A percentile compares a stretch with the other conserved stretches of the same genome.
These are phyloP conservation scores for Drosophila mojavensis DNA, from an alignment of 1,140 invertebrate genomes.

Conservation along the genomic window DNA sequence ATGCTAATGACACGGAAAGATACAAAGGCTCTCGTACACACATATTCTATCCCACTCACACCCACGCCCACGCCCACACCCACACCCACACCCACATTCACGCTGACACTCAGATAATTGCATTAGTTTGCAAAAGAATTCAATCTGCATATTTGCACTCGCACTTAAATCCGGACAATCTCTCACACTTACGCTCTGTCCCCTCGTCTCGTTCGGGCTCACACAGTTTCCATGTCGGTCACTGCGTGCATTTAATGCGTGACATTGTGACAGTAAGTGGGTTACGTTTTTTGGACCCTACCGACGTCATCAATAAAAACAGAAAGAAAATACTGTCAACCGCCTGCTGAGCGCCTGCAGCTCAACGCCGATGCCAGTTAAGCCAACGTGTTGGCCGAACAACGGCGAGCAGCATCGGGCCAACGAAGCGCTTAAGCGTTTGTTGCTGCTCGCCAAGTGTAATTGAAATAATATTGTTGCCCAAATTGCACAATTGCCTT, in stretches of 20 bases:
- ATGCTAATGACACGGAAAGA: conserved; percentile 67
- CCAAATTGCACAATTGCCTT: conserved; percentile 66
- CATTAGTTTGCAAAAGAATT: conserved; percentile 63
- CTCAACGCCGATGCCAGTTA: conserved; percentile 7
- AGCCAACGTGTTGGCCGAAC: conserved; percentile 48
- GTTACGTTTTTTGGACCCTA: conserved; percentile 54
- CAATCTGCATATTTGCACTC: conserved; percentile 41
- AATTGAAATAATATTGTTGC: conserved; percentile 64
- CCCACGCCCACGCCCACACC: background rate
- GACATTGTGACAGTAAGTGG: conserved; percentile 39
- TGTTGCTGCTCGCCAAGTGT: conserved; percentile 2
- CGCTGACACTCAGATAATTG: conserved; percentile 29
- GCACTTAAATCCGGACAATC: conserved; percentile 17
- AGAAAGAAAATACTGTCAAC: background rate
- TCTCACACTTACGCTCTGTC: background rate
- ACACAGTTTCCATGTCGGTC: background rate
- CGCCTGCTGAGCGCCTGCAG: conserved; percentile 37
- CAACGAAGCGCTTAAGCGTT: conserved; percentile 10
- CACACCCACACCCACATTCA: background rate
- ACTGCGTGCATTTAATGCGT: conserved; percentile 12
- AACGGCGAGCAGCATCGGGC: background rate
- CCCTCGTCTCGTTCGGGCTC: background rate
- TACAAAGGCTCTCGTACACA: conserved; percentile 4
- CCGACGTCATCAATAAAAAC: conserved; percentile 44
- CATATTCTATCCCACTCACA: background rate